Evolutionary conservation across 2,797 vertebrate species (phyloP), one percentile per base, ranked within the genome.

Genomic region (Sebastes aleutianus): DNA sequence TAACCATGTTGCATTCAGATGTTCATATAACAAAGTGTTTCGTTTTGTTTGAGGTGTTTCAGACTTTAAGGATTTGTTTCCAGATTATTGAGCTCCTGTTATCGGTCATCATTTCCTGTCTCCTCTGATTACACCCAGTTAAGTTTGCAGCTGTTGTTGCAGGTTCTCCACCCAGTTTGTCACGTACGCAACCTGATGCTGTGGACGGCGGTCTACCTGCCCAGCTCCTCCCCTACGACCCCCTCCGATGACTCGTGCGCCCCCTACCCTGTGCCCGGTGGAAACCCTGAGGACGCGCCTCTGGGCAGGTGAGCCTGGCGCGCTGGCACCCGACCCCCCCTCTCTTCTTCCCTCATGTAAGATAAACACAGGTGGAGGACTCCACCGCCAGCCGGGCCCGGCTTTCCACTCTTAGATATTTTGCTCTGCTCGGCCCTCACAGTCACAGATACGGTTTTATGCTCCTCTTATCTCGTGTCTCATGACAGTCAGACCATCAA

Each of bases 131-230:
- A 11, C 26, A 12, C 31, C 16, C 13, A 65, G 72, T 70, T 78
- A 66, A 85, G 26, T 67, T 29, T 53, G 18, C 22, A 57, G 76
- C 63, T 83, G 39, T 87, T 71, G 24, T 84, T 85, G 20, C 87
- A 99, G 98, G 98, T 99, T 92, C 97, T 99, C 79, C 97, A 97
- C 80, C 98, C 98, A 0, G 98, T 99, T 88, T 99, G 98, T 94
- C 98, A 99, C 0, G 98, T 99, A 68, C 95, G 98, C 29, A 99
- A 99, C 89, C 84, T 99, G 80, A 97, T 99, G 98, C 95, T 99
- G 62, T 99, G 98, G 98, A 99, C 97, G 3, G 98, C 97, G 0
- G 98, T 99, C 63, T 99, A 99, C 93, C 96, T 99, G 86, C 98
- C 98, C 6, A 97, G 97, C 89, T 98, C 97, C 0, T 99, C 98